Evolutionary conservation across 2,113 vertebrate genomes (phyloP).

Genomic region (Platysteira castanea): DNA sequence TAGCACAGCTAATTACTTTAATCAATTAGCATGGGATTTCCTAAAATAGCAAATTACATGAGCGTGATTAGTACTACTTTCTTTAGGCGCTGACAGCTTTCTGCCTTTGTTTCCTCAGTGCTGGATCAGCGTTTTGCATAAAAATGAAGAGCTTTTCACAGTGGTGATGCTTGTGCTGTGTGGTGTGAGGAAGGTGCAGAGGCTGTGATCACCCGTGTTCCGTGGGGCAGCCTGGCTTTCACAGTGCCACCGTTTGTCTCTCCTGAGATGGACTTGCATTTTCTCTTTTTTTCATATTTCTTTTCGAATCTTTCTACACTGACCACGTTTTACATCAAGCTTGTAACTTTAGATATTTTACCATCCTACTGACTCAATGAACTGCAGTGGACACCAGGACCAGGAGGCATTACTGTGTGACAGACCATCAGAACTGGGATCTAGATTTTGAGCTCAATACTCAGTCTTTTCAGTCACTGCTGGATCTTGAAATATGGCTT

Average conservation of each 20-base stretch:
- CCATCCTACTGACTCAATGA: background rate
- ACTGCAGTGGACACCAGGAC: background rate
- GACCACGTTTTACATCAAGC: background rate
- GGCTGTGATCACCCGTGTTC: fast-evolving
- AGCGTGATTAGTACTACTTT: background rate
- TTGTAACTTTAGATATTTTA: background rate
- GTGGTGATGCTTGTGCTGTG: background rate
- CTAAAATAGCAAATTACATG: background rate
- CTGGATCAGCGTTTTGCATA: background rate
- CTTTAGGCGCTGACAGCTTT: background rate
- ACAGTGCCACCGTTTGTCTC: background rate
- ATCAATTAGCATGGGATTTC: background rate
- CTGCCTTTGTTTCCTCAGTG: background rate
- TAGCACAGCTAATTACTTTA: background rate
- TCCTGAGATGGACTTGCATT: background rate
- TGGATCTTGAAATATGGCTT: background rate
- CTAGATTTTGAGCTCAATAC: background rate
- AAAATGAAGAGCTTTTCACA: background rate
- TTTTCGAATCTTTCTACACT: background rate
- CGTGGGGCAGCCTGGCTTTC: background rate
- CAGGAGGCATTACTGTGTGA: background rate
- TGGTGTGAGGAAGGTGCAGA: fast-evolving
- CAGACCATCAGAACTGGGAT: background rate
- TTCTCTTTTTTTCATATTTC: background rate
- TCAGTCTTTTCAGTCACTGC: background rate